Percentiles rank a stretch among this genome's conserved stretches.
Evolutionary conservation across 2,797 vertebrate species (phyloP).

Genomic region (Gobio occitaniae): DNA sequence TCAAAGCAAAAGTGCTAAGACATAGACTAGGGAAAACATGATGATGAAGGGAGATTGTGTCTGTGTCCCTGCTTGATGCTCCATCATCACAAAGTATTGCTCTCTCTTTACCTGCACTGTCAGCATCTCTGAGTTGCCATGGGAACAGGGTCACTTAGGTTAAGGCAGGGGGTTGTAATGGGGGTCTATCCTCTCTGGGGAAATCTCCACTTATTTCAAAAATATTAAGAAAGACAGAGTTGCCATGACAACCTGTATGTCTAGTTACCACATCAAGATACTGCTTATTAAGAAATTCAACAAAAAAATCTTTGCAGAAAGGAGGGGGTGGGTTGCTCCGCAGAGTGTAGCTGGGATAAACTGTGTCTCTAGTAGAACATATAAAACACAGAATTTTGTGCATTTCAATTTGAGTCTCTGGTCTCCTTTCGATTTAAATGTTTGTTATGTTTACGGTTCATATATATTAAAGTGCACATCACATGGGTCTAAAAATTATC

Average conservation of each 20-base stretch:
- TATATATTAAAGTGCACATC: background rate
- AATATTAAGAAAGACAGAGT: slow-evolving; percentile 37
- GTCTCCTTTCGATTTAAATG: background rate
- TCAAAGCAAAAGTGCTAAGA: background rate
- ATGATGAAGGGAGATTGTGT: slow-evolving; percentile 15
- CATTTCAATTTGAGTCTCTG: background rate
- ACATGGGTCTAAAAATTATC: background rate
- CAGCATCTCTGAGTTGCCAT: slow-evolving; percentile 47
- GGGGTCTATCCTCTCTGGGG: slow-evolving; percentile 18
- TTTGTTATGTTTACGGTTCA: background rate
- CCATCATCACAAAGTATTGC: slow-evolving; percentile 38
- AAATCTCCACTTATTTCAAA: slow-evolving; percentile 29
- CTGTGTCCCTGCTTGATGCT: slow-evolving; percentile 19
- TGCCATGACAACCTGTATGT: slow-evolving; percentile 23
- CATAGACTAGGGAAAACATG: background rate
- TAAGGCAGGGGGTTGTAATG: background rate
- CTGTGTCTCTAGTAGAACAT: background rate
- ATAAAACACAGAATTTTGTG: background rate
- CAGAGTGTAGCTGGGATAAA: background rate
- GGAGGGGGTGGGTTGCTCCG: background rate
- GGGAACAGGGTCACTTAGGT: slow-evolving; percentile 44
- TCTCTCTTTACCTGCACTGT: slow-evolving; percentile 31
- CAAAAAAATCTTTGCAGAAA: background rate
- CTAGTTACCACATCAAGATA: slow-evolving; percentile 6
- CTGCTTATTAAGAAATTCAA: background rate